Evolutionary conservation across 2,888 invertebrate species (phyloP).

Genomic region (Melinopterus prodromus): DNA sequence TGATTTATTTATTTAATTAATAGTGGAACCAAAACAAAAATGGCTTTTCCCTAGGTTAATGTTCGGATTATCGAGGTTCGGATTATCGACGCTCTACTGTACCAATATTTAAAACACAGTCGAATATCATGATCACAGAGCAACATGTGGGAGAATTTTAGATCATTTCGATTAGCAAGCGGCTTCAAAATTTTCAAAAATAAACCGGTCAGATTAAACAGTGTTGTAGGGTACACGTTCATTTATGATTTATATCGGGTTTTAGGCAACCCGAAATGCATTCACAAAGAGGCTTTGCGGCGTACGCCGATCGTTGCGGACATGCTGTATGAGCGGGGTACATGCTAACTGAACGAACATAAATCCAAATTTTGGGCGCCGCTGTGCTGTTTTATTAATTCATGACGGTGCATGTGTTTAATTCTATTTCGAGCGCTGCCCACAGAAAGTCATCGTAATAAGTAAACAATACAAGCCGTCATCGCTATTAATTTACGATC

Average conservation of each 20-base stretch:
- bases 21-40: no score
- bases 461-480: not conserved
- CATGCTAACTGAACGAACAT: not conserved
- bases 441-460: not conserved
- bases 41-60: no score
- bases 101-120: no score
- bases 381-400: slow-evolving; percentile 4
- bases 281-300: not conserved
- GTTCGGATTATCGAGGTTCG: no score
- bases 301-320: not conserved
- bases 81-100: no score
- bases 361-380: not conserved
- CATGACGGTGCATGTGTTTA: not conserved
- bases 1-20: no score
- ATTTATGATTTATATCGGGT: not conserved
- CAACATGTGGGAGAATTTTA: no score
- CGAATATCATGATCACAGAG: no score
- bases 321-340: not conserved
- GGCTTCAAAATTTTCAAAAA: not conserved
- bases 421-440: not conserved
- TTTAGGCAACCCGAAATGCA: not conserved
- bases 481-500: not conserved
- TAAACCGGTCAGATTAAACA: not conserved
- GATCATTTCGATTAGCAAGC: no score
- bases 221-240: not conserved